Conservation (phyloP, 2,113 vertebrate genomes). For the Glaucidium brasilianum region DNA sequence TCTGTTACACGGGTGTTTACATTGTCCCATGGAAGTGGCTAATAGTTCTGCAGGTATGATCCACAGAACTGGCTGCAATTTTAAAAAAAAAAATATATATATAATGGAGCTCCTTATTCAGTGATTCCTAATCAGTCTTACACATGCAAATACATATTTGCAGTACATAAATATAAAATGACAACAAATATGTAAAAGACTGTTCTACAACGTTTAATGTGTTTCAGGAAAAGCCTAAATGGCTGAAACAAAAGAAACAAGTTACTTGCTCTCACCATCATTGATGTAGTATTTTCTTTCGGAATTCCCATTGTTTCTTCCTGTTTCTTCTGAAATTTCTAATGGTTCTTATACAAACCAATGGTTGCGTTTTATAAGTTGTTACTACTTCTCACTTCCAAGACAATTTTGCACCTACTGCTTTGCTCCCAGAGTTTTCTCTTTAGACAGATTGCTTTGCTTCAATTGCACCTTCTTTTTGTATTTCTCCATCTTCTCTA, state of each 20-base stretch:
- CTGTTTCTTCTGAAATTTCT: not conserved
- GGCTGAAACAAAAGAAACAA: not conserved
- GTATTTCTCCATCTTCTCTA: not conserved
- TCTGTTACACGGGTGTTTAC: not conserved
- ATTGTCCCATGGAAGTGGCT: not conserved
- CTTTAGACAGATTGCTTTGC: not conserved
- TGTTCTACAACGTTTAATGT: not conserved
- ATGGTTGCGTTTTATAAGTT: not conserved
- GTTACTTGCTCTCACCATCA: not conserved
- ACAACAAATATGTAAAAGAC: not conserved
- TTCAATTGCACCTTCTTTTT: not conserved
- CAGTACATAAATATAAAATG: not conserved
- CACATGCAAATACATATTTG: not conserved
- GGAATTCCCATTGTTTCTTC: not conserved
- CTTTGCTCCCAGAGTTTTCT: not conserved
- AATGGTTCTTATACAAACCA: not conserved
- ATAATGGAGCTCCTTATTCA: not conserved
- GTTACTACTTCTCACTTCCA: not conserved
- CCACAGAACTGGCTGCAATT: not conserved
- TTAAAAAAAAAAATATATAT: not conserved
- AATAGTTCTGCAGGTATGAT: not conserved
- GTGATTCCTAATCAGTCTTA: not conserved
- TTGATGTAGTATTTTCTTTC: not conserved
- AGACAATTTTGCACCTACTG: not conserved
- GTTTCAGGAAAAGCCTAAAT: not conserved